Conservation (phyloP, 1,140 invertebrate species). For the Drosophila murphyi region DNA sequence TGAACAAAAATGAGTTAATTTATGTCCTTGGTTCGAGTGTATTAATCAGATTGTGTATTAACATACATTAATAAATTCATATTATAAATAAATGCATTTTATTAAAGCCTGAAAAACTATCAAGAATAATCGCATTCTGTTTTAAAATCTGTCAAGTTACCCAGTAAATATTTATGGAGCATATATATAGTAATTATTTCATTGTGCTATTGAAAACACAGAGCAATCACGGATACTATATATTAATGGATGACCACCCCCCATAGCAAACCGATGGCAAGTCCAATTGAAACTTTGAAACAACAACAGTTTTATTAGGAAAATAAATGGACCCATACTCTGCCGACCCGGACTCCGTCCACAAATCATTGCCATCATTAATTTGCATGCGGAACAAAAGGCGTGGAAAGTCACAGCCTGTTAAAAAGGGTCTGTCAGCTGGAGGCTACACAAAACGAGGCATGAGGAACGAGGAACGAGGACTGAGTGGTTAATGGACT, state of each 20-base stretch:
- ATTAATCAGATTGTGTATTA: no score
- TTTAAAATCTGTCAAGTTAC: no score
- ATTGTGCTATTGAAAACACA: background rate
- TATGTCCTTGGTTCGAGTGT: no score
- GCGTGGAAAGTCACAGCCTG: slow-evolving; percentile 37
- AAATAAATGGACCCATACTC: slow-evolving; percentile 41
- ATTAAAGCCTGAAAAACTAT: no score
- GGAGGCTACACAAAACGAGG: background rate
- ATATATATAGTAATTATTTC: background rate
- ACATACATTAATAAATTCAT: no score
- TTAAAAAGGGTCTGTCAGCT: slow-evolving; percentile 55
- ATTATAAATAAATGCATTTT: no score
- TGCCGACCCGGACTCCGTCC: background rate
- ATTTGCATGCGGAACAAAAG: slow-evolving; percentile 59
- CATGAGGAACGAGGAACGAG: background rate
- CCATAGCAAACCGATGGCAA: slow-evolving; percentile 24
- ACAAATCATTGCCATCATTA: slow-evolving; percentile 57
- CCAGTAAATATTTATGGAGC: no score
- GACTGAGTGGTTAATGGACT: slow-evolving; percentile 11
- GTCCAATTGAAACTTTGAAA: slow-evolving; percentile 56
- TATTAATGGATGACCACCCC: background rate
- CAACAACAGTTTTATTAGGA: slow-evolving; percentile 50
- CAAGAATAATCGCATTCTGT: no score
- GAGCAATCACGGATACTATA: background rate
- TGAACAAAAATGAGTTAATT: no score